A percentile compares a stretch with the other conserved stretches of the same genome.
phyloP scores from a whole-genome alignment of 2,113 vertebrate species.

The Tretioscincus oriximinensis region DNA sequence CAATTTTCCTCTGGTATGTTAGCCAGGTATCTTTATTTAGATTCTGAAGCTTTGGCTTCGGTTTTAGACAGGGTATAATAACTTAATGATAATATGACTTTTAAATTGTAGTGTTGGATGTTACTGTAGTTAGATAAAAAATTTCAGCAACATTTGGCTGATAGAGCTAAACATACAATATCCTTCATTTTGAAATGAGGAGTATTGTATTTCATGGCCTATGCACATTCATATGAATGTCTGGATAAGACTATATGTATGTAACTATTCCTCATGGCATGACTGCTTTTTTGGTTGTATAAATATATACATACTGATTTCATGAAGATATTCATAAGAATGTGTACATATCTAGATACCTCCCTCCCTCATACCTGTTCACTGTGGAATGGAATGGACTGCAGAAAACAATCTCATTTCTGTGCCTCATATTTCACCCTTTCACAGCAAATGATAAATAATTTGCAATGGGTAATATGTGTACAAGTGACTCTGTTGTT shows the following conservation, averaged over 20 bases:
- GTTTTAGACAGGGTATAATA: neutral
- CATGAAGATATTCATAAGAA: neutral
- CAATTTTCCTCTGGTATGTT: no score
- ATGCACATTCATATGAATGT: neutral
- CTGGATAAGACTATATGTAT: neutral
- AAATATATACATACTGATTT: neutral
- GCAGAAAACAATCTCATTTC: neutral
- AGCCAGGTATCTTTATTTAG: no score
- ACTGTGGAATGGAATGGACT: neutral
- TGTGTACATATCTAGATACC: neutral
- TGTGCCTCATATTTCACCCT: neutral
- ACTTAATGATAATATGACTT: neutral
- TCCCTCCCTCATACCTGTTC: neutral
- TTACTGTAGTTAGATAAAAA: neutral
- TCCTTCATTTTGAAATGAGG: neutral
- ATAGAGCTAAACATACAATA: neutral
- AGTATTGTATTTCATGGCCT: no score
- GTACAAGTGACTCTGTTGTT: neutral
- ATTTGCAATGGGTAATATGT: neutral
- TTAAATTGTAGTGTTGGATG: neutral
- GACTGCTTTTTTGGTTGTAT: neutral
- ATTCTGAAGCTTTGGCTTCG: neutral
- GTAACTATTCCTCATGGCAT: neutral
- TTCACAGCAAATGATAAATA: slow-evolving; percentile 10
- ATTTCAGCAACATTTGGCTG: neutral